phyloP scores from a whole-genome alignment of 2,888 invertebrate species.

The Argyresthia albistria region DNA sequence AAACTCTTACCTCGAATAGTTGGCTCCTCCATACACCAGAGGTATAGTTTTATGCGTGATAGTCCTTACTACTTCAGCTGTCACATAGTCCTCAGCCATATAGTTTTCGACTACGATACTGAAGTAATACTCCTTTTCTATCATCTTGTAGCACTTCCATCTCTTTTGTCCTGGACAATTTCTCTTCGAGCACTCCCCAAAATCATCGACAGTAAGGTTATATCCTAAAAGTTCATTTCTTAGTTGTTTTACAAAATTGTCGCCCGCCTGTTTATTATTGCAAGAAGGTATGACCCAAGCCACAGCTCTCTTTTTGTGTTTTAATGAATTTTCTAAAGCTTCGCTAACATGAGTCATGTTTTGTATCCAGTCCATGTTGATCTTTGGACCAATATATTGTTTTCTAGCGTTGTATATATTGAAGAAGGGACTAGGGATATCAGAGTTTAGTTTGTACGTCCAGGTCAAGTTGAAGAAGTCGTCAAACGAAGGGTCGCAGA shows the following conservation, averaged over 20 bases:
- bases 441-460: slow-evolving; percentile 53
- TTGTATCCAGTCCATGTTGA: slow-evolving; percentile 28
- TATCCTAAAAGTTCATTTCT: slow-evolving; percentile 34
- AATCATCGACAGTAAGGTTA: slow-evolving; percentile 40
- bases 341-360: slow-evolving; percentile 12
- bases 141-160: slow-evolving; percentile 30
- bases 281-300: slow-evolving; percentile 45
- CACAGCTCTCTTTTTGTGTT: slow-evolving; percentile 20
- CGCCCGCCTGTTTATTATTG: slow-evolving; percentile 29
- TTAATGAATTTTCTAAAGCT: not conserved
- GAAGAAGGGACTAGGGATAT: slow-evolving; percentile 40
- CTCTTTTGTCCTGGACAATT: slow-evolving; percentile 30
- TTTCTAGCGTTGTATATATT: slow-evolving; percentile 29
- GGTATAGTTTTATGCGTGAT: slow-evolving; percentile 38
- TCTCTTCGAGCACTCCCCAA: slow-evolving; percentile 36
- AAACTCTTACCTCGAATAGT: slow-evolving; percentile 35
- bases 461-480: slow-evolving; percentile 59
- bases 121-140: slow-evolving; percentile 47
- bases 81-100: slow-evolving; percentile 38
- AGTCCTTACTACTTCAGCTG: slow-evolving; percentile 34
- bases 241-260: slow-evolving; percentile 31
- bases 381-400: slow-evolving; percentile 36
- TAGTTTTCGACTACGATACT: slow-evolving; percentile 45
- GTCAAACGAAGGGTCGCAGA: slow-evolving; percentile 39
- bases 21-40: slow-evolving; percentile 34